phyloP scores from a whole-genome alignment of 2,888 invertebrate genomes.

The Subacronicta megacephala region DNA sequence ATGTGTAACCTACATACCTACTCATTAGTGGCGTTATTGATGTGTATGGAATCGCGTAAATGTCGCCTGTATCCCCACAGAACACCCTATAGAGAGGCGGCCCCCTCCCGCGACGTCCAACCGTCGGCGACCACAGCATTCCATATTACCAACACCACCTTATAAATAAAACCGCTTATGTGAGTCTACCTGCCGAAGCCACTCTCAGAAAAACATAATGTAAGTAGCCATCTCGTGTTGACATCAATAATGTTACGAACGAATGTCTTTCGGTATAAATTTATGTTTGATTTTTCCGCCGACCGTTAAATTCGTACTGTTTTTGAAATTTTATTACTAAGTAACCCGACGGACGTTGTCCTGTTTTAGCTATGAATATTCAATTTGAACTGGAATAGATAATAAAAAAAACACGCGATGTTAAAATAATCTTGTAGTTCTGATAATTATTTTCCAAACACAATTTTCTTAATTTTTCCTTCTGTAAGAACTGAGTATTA shows the following conservation, averaged over 20 bases:
- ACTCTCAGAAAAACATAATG: constrained; percentile 70
- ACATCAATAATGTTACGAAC: constrained; percentile 66
- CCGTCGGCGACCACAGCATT: constrained; percentile 78
- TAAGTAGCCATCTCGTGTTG: constrained; percentile 74
- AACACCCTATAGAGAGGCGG: constrained; percentile 71
- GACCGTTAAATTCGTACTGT: constrained; percentile 7
- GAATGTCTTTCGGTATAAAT: constrained; percentile 45
- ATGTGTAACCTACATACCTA: not conserved
- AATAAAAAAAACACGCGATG: no score
- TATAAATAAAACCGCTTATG: constrained; percentile 85
- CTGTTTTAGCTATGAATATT: no score
- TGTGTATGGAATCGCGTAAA: constrained; percentile 15
- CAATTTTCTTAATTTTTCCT: no score
- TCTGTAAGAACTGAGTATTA: no score
- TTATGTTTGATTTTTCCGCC: constrained; percentile 32
- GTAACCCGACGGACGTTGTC: no score
- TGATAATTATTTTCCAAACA: no score
- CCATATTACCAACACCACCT: constrained; percentile 83
- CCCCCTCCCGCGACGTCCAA: constrained; percentile 69
- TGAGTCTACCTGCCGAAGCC: constrained; percentile 78
- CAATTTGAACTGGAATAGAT: no score
- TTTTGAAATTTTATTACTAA: no score
- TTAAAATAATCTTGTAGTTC: no score
- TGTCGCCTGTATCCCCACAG: constrained; percentile 30
- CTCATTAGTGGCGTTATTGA: constrained; percentile 1